Evolutionary conservation across 2,113 vertebrate species (phyloP), one percentile per base, ranked within the genome.

Genomic region (Poeciliopsis prolifica): DNA sequence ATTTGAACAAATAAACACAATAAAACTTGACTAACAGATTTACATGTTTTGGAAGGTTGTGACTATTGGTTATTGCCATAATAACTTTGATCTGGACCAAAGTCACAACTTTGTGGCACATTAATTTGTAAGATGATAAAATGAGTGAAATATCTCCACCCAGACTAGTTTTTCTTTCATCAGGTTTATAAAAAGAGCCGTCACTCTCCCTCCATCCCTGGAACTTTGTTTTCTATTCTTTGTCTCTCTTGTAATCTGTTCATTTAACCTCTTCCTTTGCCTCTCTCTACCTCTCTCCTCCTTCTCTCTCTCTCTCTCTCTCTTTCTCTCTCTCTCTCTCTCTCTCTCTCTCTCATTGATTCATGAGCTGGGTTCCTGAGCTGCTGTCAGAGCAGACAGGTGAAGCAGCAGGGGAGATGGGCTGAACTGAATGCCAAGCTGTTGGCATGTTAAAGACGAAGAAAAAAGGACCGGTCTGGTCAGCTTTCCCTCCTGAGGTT

Each of bases 361-460:
- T 37, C 70, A 82, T 79, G 86, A 87, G 70, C 60, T 33, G 87
- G 90, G 92, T 85, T 91, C 80, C 65, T 81, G 83, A 92, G 90
- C 82, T 80, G 81, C 90, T 88, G 88, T 91, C 91, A 91, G 86
- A 24, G 79, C 79, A 87, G 91, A 89, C 89, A 92, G 88, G 80
- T 84, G 83, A 84, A 81, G 82, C 87, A 87, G 80, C 86, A 75
- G 74, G 79, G 72, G 85, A 90, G 84, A 78, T 42, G 15, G 85
- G 74, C 70, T 75, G 80, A 61, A 58, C 87, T 48, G 31, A 87
- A 87, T 84, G 78, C 83, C 86, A 81, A 86, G 72, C 66, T 74
- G 74, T 84, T 82, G 69, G 51, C 77, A 81, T 85, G 78, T 85
- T 85, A 74, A 72, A 73, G 80, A 62, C 77, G 54, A 29, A 1